Conservation (phyloP, 2,113 vertebrate genomes). For the Syngnathus typhle region DNA sequence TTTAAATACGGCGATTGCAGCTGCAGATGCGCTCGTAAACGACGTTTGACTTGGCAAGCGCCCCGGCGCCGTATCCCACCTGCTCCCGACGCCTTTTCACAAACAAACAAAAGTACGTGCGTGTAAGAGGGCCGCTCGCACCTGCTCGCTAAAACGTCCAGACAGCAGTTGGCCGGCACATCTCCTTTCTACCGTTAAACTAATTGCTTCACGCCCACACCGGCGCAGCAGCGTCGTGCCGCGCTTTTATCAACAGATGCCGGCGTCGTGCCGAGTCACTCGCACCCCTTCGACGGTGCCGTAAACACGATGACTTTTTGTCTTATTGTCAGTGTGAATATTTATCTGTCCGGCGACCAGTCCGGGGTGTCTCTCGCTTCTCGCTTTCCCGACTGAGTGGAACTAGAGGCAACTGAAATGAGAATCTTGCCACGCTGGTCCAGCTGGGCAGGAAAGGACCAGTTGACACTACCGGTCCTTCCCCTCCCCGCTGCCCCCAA, state of each 20-base stretch:
- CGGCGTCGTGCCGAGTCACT: conserved; percentile 13
- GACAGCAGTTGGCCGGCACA: conserved; percentile 16
- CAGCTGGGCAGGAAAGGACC: conserved; percentile 53
- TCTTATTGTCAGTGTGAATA: conserved; percentile 8
- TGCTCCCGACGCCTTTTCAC: conserved; percentile 43
- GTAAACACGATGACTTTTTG: conserved; percentile 13
- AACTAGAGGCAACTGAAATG: background rate
- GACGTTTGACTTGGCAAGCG: conserved; percentile 54
- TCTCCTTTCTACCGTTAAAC: conserved; percentile 33
- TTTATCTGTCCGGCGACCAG: background rate
- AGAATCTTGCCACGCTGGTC: conserved; percentile 34
- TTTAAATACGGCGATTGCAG: conserved; percentile 62
- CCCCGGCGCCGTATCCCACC: conserved; percentile 55
- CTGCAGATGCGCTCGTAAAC: conserved; percentile 66
- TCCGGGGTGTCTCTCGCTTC: background rate
- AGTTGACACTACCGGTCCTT: conserved; percentile 51
- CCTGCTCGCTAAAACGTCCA: conserved; percentile 45
- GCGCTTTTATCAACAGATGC: conserved; percentile 61
- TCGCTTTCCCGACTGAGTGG: background rate
- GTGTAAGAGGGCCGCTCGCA: conserved; percentile 22
- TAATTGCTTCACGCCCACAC: conserved; percentile 54
- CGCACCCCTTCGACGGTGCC: background rate
- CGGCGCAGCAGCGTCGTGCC: conserved; percentile 42
- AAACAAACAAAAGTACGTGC: background rate
- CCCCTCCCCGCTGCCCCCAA: conserved; percentile 28